Evolutionary conservation across 2,888 invertebrate species (phyloP), one percentile per base, ranked within the genome.

Genomic region (Drosophila basisetae): DNA sequence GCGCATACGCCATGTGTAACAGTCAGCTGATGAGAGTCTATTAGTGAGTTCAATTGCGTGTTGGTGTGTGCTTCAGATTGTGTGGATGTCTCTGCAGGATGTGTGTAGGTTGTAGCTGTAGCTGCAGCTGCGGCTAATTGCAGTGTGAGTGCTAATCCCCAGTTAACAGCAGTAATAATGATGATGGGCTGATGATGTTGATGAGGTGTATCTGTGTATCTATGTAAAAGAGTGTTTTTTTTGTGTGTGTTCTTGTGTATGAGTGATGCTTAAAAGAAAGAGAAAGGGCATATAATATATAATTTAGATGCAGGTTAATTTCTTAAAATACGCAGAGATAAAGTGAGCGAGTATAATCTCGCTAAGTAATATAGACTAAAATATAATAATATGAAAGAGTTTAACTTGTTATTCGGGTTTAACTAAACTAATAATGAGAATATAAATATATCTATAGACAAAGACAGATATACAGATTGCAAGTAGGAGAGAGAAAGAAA

Each of bases 41-140:
- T 83, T 73, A 73, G 77, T 69, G 65, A 68, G 55, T 30, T 28
- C 4, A 39, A 61, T 30, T 30, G 37, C 49, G 43, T 47, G 58
- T 58, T 39, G 31, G 13, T 31, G 37, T 30, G 47, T 56, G 43
- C 35, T 35, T 13, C 35, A 13, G 35, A 13, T 13, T 54, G 41
- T 11, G 69, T 4, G 13, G 63, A 55, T 13, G 33, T 69, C 53
- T 11, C 47, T 54, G 56, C 68, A 56, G 72, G 10, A 1, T 55
- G 43, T 47, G 53, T 68, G 68, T 62, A 18, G 10, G n/a, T 35
- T 25, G 78, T 66, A 55, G n/a, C 55, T 25, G 78, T 66, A 55
- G n/a, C 55, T 55, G 58, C 63, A 58, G 74, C 73, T 83, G 84
- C 84, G 43, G 73, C 68, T 76, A 86, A 74, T 81, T 81, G 78